Base-by-base conservation (phyloP, 2,113 vertebrate species). In the Bubalus kerabau region DNA sequence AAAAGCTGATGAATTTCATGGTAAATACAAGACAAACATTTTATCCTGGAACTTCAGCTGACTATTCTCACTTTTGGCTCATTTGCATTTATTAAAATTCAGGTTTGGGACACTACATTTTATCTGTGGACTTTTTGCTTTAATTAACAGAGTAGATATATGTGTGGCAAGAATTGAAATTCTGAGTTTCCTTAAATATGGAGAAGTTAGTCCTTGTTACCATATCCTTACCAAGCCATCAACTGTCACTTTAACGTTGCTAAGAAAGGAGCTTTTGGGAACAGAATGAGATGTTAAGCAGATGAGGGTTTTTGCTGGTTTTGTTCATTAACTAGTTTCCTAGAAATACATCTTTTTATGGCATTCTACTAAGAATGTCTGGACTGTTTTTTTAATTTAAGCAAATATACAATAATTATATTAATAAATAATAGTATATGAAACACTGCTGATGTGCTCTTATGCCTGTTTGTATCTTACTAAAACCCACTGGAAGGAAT, bases 21-120 rank as follows among this genome's bases (percentile, higher is more conserved):
- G 7, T 71, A 97, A 97, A 97, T 43, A 97, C 19, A 91, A 92
- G 54, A 60, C 48, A 95, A 54, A 83, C 71, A 94, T 84, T 87
- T 59, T 46, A 30, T 46, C 56, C 48, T 94, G 24, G 26, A 96
- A 88, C 4, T 17, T 85, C 14, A 40, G 67, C 24, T 56, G 48
- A 89, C 91, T 54, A 67, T 91, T 97, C 48, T 91, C 71, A 95
- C 26, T 91, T 92, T 89, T 14, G 54, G 64, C 32, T 97, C 56
- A 96, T 94, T 57, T 87, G 40, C 60, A 91, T 93, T 83, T 93
- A 96, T 92, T 97, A 97, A 97, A 97, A 98, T 97, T 97, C 93
- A 97, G 78, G 64, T 95, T 78, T 52, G 23, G 40, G 64, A 36
- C 57, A 62, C 52, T 86, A 83, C 14, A 85, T 90, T 91, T 92